Evolutionary conservation across 2,113 vertebrate genomes (phyloP).

Genomic region (Catharus minimus): DNA sequence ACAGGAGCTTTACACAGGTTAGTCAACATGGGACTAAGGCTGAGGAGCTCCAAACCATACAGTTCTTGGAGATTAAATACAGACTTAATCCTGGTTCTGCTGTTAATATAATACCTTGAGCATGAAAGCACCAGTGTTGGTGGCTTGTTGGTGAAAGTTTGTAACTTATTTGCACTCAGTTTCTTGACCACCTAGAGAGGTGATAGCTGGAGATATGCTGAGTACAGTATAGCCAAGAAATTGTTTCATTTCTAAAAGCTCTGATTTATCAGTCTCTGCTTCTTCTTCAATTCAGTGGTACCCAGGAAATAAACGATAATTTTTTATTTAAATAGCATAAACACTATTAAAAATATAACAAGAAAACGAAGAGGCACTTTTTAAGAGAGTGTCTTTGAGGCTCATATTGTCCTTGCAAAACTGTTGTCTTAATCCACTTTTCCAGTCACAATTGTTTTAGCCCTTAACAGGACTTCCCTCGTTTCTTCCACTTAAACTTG

Average conservation of each 20-base stretch:
- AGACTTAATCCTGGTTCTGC: background rate
- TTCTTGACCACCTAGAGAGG: background rate
- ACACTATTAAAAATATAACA: background rate
- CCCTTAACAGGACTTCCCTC: constrained; percentile 39
- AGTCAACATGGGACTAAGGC: background rate
- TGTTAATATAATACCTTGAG: background rate
- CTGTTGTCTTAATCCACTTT: constrained; percentile 55
- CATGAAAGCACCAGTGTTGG: rapidly evolving
- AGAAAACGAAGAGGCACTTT: background rate
- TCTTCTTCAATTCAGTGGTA: background rate
- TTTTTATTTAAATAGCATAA: background rate
- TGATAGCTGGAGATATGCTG: background rate
- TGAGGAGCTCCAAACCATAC: background rate
- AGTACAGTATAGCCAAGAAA: background rate
- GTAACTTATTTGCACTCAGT: background rate
- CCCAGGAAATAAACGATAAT: rapidly evolving
- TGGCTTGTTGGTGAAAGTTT: background rate
- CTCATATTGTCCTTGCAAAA: constrained; percentile 17
- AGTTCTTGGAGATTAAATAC: background rate
- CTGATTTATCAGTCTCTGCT: background rate
- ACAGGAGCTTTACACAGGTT: background rate
- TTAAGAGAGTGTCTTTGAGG: background rate
- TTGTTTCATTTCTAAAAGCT: background rate
- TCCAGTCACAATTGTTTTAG: constrained; percentile 48
- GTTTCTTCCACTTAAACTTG: constrained; percentile 63